Conservation (phyloP, 2,113 vertebrate genomes). For the Sebastes fasciatus region DNA sequence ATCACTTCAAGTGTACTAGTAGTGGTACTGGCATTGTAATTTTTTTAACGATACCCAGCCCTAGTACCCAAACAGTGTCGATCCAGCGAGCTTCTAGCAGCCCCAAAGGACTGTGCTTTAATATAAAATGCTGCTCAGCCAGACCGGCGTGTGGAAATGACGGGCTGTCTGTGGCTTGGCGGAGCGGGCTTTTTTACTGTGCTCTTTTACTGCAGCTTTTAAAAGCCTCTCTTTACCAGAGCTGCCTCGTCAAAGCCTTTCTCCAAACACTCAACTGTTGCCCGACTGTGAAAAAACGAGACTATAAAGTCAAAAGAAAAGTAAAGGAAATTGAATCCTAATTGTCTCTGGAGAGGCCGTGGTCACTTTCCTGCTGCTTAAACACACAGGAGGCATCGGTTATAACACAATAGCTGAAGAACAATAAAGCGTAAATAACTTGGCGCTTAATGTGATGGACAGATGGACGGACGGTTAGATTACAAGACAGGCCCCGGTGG, state of each 20-base stretch:
- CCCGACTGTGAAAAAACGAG: conserved; percentile 25
- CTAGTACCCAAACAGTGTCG: background rate
- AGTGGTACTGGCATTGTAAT: too few species aligned
- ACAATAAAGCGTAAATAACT: background rate
- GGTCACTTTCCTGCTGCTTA: conserved; percentile 22
- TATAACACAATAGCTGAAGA: conserved; percentile 4
- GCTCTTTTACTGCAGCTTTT: conserved; percentile 47
- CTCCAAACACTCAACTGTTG: conserved; percentile 24
- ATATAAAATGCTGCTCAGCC: conserved; percentile 44
- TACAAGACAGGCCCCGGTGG: conserved; percentile 21
- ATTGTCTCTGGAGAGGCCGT: conserved; percentile 35
- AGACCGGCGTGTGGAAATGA: conserved; percentile 63
- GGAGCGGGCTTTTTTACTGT: background rate
- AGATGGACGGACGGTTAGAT: background rate
- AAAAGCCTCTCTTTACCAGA: conserved; percentile 38
- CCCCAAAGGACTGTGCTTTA: conserved; percentile 1
- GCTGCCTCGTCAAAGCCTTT: conserved; percentile 39
- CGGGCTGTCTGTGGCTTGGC: conserved; percentile 50
- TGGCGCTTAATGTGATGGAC: background rate
- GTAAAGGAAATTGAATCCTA: conserved; percentile 43
- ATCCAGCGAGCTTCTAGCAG: conserved; percentile 9
- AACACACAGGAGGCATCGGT: background rate
- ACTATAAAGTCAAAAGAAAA: conserved; percentile 30
- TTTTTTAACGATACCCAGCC: too few species aligned
- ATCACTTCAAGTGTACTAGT: too few species aligned